Conservation (phyloP, 1,140 invertebrate species). For the Stenopsyche tienmushanensis region DNA sequence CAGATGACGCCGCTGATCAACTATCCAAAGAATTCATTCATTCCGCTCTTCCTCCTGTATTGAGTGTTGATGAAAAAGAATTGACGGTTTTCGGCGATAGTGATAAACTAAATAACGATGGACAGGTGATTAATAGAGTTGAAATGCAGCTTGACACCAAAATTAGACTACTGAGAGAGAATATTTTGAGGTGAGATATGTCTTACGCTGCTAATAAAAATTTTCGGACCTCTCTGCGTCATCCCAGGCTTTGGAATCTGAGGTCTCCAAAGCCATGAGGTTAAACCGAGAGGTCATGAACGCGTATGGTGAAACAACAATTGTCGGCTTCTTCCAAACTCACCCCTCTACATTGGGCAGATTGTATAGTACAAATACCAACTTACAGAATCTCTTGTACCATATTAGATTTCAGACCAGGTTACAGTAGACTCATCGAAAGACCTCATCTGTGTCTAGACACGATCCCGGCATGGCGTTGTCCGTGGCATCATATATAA, state of each 20-base stretch:
- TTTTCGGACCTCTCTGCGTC: conserved; percentile 23
- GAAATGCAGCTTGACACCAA: conserved; percentile 68
- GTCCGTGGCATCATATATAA: too few relatives aligned
- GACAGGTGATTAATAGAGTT: conserved; percentile 61
- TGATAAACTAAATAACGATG: conserved; percentile 65
- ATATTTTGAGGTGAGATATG: conserved; percentile 64
- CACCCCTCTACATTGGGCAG: too few relatives aligned
- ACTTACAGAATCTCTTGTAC: too few relatives aligned
- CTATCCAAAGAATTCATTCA: conserved; percentile 81
- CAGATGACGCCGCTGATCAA: conserved; percentile 80
- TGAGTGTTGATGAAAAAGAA: conserved; percentile 64
- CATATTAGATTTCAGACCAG: too few relatives aligned
- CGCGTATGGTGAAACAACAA: too few relatives aligned
- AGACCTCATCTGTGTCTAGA: too few relatives aligned
- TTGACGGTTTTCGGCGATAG: conserved; percentile 70
- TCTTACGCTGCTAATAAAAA: conserved; percentile 3
- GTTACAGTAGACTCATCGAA: too few relatives aligned
- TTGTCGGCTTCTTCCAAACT: too few relatives aligned
- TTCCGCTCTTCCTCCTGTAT: conserved; percentile 82
- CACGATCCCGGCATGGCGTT: too few relatives aligned
- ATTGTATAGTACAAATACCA: too few relatives aligned
- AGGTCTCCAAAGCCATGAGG: too few relatives aligned
- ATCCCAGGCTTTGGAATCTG: too few relatives aligned
- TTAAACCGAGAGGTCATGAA: conserved; percentile 13
- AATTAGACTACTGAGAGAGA: conserved; percentile 69